Conservation (phyloP, 2,888 invertebrate genomes). For the Zygogramma bicolorata region DNA sequence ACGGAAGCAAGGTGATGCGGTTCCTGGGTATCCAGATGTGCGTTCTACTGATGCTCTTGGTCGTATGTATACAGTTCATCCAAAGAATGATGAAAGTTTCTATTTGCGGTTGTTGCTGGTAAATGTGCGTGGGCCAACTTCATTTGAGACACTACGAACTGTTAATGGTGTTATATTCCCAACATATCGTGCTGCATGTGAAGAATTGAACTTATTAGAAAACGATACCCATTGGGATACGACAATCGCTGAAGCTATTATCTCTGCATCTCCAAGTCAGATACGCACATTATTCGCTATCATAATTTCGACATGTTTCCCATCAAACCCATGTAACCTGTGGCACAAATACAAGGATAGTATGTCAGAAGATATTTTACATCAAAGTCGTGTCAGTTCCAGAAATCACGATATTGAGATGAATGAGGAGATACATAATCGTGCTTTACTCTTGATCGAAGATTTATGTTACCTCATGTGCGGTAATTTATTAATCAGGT, state of each 20-base stretch:
- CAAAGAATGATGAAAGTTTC: conserved; percentile 54
- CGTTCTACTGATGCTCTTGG: conserved; percentile 46
- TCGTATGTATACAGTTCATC: conserved; percentile 55
- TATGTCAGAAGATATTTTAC: conserved; percentile 45
- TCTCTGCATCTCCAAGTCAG: conserved; percentile 33
- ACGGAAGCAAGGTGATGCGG: not conserved
- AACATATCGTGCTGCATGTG: conserved; percentile 58
- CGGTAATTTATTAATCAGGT: too few species aligned
- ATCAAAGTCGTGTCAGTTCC: not conserved
- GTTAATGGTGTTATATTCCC: conserved; percentile 58
- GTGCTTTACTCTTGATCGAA: not conserved
- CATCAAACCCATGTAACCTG: conserved; percentile 47
- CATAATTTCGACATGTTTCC: conserved; percentile 47
- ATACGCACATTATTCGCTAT: conserved; percentile 50
- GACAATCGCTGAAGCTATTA: conserved; percentile 41
- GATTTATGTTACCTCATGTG: not conserved
- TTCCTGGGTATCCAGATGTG: conserved; percentile 1
- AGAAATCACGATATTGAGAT: not conserved
- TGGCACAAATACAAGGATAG: conserved; percentile 52
- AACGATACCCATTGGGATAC: conserved; percentile 49
- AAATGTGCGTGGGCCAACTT: conserved; percentile 58
- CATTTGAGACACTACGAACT: conserved; percentile 55
- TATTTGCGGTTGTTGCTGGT: conserved; percentile 56
- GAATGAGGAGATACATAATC: not conserved
- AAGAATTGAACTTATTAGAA: conserved; percentile 50